Evolutionary conservation across 2,797 vertebrate species (phyloP).

Genomic region (Poeciliopsis turneri): DNA sequence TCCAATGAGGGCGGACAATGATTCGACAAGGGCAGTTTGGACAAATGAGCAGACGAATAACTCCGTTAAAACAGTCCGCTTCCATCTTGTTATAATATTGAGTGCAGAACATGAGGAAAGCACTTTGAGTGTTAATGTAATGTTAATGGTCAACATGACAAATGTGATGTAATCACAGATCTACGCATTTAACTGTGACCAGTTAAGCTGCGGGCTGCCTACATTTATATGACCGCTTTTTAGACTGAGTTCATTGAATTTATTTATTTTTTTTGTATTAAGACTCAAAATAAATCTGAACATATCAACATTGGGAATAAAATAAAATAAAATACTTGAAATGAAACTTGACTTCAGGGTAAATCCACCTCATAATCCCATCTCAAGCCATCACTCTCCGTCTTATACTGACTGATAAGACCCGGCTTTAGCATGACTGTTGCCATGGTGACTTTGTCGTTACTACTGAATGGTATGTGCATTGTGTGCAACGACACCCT

Average conservation of each 20-base stretch:
- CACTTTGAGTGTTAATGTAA: slow-evolving; percentile 30
- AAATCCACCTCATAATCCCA: slow-evolving; percentile 67
- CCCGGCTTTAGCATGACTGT: slow-evolving; percentile 72
- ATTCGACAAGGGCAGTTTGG: slow-evolving; percentile 38
- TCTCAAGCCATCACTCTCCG: slow-evolving; percentile 47
- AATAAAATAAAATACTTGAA: not conserved
- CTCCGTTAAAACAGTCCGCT: slow-evolving; percentile 35
- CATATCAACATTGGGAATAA: not conserved
- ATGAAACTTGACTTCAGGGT: not conserved
- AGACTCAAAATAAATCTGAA: not conserved
- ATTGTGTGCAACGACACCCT: slow-evolving; percentile 57
- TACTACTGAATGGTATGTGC: slow-evolving; percentile 69
- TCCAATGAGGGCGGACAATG: slow-evolving; percentile 35
- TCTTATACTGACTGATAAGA: slow-evolving; percentile 60
- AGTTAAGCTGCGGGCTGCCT: not conserved
- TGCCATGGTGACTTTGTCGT: slow-evolving; percentile 76
- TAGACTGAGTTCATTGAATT: not conserved
- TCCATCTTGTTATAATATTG: slow-evolving; percentile 28
- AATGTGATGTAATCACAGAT: slow-evolving; percentile 35
- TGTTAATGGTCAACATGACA: slow-evolving; percentile 34
- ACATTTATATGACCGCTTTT: not conserved
- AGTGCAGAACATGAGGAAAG: slow-evolving; percentile 36
- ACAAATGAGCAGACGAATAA: slow-evolving; percentile 43
- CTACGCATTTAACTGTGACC: slow-evolving; percentile 14
- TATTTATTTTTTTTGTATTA: not conserved